Percentiles rank a stretch among this genome's conserved stretches.
These are phyloP conservation scores for Sebastes goodei DNA, from an alignment of 2,797 vertebrate genomes.

Conservation along the genomic window DNA sequence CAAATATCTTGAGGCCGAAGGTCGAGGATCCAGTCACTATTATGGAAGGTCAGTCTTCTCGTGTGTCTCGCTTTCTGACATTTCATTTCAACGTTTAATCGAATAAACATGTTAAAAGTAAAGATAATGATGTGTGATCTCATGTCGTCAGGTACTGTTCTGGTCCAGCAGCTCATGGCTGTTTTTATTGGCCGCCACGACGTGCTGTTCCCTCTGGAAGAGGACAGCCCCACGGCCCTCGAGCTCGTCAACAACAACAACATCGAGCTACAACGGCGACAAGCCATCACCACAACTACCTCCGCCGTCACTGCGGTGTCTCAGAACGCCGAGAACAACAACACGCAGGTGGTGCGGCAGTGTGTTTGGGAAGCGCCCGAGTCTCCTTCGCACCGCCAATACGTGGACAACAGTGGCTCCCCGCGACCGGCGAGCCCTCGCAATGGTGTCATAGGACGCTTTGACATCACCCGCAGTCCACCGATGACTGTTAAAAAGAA, in stretches of 20 bases:
- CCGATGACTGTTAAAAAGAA: constrained; percentile 94
- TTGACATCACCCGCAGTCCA: constrained; percentile 90
- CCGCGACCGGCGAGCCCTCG: constrained; percentile 89
- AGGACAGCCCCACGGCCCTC: constrained; percentile 80
- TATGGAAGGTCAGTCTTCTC: constrained; percentile 89
- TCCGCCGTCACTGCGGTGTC: constrained; percentile 40
- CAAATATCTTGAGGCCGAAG: constrained; percentile 95
- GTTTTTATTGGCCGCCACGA: constrained; percentile 92
- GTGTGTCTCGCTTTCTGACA: not conserved
- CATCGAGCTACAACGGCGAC: constrained; percentile 84
- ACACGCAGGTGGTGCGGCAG: constrained; percentile 80
- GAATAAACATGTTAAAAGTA: not conserved
- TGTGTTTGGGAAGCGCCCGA: constrained; percentile 92
- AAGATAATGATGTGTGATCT: not conserved
- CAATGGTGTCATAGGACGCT: constrained; percentile 82
- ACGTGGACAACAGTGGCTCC: constrained; percentile 85
- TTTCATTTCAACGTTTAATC: not conserved
- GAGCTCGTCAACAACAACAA: constrained; percentile 91
- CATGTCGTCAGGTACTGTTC: constrained; percentile 88
- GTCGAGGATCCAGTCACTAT: constrained; percentile 96
- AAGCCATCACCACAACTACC: constrained; percentile 44
- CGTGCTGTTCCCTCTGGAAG: constrained; percentile 88
- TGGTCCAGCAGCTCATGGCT: constrained; percentile 98
- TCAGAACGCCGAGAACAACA: constrained; percentile 94
- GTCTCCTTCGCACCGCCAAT: constrained; percentile 84